A percentile compares a stretch with the other conserved stretches of the same genome.
These are phyloP conservation scores for Pempheris klunzingeri DNA, from an alignment of 2,797 vertebrate genomes.

Conservation along the genomic window DNA sequence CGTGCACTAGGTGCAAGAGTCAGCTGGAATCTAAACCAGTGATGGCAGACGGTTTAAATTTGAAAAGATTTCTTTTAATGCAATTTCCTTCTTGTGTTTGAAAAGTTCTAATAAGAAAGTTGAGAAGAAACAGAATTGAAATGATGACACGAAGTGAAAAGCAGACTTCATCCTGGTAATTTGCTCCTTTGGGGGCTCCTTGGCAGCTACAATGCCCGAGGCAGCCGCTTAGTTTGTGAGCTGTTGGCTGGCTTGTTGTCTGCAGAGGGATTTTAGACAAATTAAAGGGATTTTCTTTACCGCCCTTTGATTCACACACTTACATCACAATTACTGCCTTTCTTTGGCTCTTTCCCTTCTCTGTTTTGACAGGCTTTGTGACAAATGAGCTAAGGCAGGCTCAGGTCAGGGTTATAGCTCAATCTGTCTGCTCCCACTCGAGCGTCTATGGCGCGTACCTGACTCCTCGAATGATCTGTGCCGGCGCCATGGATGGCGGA, in stretches of 20 bases:
- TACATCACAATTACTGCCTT: background rate
- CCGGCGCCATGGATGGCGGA: slow-evolving; percentile 82
- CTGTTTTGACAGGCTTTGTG: slow-evolving; percentile 67
- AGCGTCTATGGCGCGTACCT: slow-evolving; percentile 75
- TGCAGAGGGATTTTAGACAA: background rate
- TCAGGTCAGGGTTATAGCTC: slow-evolving; percentile 81
- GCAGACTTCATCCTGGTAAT: background rate
- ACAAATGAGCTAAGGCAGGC: slow-evolving; percentile 81
- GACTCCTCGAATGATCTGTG: slow-evolving; percentile 87
- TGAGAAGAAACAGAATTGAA: background rate
- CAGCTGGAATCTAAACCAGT: background rate
- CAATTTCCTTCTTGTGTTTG: background rate
- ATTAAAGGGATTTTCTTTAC: background rate
- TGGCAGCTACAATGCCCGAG: background rate
- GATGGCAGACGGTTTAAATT: background rate
- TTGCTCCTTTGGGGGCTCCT: background rate
- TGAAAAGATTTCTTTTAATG: background rate
- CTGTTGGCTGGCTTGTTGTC: no score
- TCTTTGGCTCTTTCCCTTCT: background rate
- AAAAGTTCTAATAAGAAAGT: background rate
- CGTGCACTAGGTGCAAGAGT: background rate
- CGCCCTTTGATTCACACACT: background rate
- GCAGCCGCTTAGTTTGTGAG: background rate
- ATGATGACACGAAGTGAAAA: slow-evolving; percentile 5
- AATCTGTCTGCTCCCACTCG: slow-evolving; percentile 73